Evolutionary conservation across 2,888 invertebrate genomes (phyloP).

Genomic region (Pollenia amentaria): DNA sequence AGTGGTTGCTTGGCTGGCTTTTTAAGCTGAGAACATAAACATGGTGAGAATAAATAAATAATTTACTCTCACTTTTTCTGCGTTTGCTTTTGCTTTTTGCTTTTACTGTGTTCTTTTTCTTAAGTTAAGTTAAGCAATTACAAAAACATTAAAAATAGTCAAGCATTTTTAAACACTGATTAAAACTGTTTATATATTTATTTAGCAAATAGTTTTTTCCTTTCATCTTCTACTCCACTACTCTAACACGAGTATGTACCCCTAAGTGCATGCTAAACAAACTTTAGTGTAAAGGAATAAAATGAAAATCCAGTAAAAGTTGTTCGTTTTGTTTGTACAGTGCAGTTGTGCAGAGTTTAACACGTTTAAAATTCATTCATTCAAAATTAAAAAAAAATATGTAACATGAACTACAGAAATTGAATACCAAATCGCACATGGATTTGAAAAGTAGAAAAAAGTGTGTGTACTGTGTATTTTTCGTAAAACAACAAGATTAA

Average conservation of each 20-base stretch:
- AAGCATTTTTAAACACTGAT: no score
- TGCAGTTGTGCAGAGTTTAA: conserved; percentile 14
- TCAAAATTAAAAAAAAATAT: conserved; percentile 22
- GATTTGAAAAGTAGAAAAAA: conserved; percentile 22
- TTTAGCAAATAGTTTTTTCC: conserved; percentile 38
- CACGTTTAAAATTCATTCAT: conserved; percentile 42
- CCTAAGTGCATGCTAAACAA: conserved; percentile 33
- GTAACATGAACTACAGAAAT: conserved; percentile 35
- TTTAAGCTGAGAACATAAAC: no score
- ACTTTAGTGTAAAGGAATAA: not conserved
- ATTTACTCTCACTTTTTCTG: no score
- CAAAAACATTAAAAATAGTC: no score
- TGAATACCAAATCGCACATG: conserved; percentile 34
- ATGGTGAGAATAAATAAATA: no score
- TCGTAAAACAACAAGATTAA: conserved; percentile 38
- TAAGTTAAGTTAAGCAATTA: no score
- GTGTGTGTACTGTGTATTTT: not conserved
- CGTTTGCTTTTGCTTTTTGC: no score
- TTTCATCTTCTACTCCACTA: not conserved
- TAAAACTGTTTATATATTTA: conserved; percentile 35
- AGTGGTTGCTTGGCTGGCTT: no score
- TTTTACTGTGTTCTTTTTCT: no score
- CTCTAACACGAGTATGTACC: not conserved
- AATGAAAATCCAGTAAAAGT: not conserved
- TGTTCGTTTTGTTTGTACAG: conserved; percentile 15